A percentile compares a stretch with the other conserved stretches of the same genome.
Conservation (phyloP, 2,888 invertebrate species). For the Gryllus longicercus region DNA sequence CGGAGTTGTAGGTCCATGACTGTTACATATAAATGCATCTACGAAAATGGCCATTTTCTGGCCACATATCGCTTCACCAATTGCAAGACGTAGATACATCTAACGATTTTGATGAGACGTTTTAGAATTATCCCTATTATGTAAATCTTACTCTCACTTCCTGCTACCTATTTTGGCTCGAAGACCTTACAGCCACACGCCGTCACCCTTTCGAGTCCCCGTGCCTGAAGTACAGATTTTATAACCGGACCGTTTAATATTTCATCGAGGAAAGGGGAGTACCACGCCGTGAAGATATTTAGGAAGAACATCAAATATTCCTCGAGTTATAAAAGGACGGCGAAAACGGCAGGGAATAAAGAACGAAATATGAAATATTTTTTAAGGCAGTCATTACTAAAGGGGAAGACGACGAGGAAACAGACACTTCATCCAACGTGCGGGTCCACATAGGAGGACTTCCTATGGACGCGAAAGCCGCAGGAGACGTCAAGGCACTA, state of each 20-base stretch:
- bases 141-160: not conserved
- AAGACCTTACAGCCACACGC: too few species aligned
- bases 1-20: too few species aligned
- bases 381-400: not conserved
- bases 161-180: too few species aligned
- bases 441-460: too few species aligned
- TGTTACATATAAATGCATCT: too few species aligned
- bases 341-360: not conserved
- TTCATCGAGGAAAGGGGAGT: not conserved
- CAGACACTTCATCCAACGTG: not conserved
- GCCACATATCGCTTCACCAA: too few species aligned
- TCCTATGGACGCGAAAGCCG: not conserved
- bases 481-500: too few species aligned
- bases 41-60: too few species aligned
- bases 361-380: not conserved
- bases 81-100: too few species aligned
- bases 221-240: not conserved
- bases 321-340: not conserved
- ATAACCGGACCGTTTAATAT: not conserved
- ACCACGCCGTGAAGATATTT: not conserved
- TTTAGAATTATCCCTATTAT: not conserved
- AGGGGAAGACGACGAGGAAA: not conserved
- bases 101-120: not conserved
- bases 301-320: slow-evolving; percentile 17
- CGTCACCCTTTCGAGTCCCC: not conserved